phyloP scores from a whole-genome alignment of 2,797 vertebrate species.

The Sylvia borin region DNA sequence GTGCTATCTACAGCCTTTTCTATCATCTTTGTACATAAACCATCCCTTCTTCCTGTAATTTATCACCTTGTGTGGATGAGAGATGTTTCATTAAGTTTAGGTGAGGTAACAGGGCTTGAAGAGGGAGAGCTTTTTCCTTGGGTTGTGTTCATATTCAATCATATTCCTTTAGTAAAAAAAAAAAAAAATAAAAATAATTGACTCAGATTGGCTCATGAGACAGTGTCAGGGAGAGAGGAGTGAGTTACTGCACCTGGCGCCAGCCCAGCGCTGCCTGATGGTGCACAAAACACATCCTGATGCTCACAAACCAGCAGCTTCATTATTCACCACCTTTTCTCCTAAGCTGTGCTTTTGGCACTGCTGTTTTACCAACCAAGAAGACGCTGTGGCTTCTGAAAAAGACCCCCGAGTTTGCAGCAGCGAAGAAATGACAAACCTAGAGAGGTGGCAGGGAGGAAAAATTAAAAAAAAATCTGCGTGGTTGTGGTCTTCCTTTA shows the following conservation, averaged over 20 bases:
- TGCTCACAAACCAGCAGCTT: neutral
- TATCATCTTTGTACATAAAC: conserved; percentile 39
- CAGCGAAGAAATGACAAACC: neutral
- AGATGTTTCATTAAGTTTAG: conserved; percentile 22
- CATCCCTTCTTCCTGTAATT: neutral
- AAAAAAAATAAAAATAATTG: neutral
- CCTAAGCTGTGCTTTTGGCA: neutral
- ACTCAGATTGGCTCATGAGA: neutral
- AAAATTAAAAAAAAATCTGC: neutral
- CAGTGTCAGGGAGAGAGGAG: neutral
- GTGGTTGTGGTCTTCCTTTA: neutral
- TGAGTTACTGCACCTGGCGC: neutral
- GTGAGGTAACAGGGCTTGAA: neutral
- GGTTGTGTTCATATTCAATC: neutral
- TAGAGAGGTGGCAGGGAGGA: neutral
- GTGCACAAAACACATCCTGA: neutral
- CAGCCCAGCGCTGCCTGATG: neutral
- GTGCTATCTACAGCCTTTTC: conserved; percentile 28
- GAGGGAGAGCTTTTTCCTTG: neutral
- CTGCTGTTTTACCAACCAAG: neutral
- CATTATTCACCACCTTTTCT: neutral
- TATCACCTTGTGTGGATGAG: neutral
- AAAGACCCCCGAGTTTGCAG: neutral
- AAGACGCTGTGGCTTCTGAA: neutral
- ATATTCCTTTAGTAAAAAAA: neutral